Base-by-base conservation (phyloP, 2,797 vertebrate genomes). In the Malacoraja senta region DNA sequence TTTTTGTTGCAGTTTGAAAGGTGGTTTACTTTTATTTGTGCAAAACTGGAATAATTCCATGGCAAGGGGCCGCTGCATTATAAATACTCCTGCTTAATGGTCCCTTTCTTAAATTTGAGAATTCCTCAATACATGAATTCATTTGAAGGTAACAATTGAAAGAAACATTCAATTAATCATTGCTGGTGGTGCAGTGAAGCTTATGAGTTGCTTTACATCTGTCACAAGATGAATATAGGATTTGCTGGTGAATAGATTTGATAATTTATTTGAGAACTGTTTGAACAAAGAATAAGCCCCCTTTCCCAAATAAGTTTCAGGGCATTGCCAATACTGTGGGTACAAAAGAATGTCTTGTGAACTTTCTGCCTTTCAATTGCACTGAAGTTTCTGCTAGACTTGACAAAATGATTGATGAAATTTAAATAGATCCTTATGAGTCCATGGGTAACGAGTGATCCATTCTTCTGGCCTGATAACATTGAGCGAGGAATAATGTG, bases 331-430 rank as follows among this genome's bases (percentile, higher is more conserved):
- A 68, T 35, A 68, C 84, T 17, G 32, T 38, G 19, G 63, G 84
- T 68, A 88, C 84, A 88, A 88, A 88, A 88, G n/a, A 63, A 15
- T 32, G 65, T 63, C n/a, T 88, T 65, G 84, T 88, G n/a, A 88
- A 88, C 61, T 68, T 21, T 35, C 17, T 68, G n/a, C n/a, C 63
- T 88, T 88, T 68, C 84, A 86, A 15, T 86, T 63, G 63, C 29
- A 21, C 84, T 24, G 61, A 68, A 68, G 63, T 68, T 88, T 35
- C 84, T 88, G 84, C 63, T 63, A 88, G 84, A 26, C 84, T 88
- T 88, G 63, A 88, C 84, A 88, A 88, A 88, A 88, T 88, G 84
- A 88, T 88, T 88, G 84, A 88, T 88, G 84, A 88, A 65, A 88
- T 88, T 88, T 88, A 88, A 88, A 88, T 88, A 88, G 84, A 88